Conservation (phyloP, 2,888 invertebrate genomes). For the Drosophila paucipuncta region DNA sequence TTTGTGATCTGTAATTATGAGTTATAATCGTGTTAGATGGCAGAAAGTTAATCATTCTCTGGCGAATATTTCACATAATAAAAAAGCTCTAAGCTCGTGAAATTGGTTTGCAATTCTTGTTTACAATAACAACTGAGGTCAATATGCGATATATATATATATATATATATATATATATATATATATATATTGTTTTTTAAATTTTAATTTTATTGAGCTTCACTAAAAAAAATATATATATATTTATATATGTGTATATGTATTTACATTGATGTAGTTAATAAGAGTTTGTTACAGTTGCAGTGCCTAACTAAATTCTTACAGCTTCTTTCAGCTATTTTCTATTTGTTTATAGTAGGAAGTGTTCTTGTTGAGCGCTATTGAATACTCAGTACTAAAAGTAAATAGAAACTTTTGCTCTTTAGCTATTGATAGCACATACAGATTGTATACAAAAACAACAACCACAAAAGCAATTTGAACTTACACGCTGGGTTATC, state of each 20-base stretch:
- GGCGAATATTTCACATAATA: background rate
- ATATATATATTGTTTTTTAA: background rate
- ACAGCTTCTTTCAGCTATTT: background rate
- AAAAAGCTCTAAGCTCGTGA: background rate
- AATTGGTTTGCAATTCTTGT: background rate
- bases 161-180: background rate
- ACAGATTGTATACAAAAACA: background rate
- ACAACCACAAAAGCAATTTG: background rate
- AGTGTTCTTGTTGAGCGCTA: background rate
- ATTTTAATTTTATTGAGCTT: too few species aligned
- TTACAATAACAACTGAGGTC: background rate
- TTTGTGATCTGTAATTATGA: background rate
- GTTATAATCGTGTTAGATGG: background rate
- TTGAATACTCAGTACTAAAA: background rate
- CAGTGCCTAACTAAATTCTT: background rate
- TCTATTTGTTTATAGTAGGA: background rate
- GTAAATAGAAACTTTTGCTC: background rate
- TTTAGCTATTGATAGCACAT: background rate
- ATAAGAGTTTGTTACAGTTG: background rate
- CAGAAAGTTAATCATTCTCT: background rate
- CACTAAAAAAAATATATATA: too few species aligned
- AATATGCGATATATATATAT: background rate
- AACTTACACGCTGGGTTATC: background rate
- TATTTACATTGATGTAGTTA: background rate
- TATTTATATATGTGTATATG: background rate